Conservation (phyloP, 2,888 invertebrate species). For the Coelinius sp. region DNA sequence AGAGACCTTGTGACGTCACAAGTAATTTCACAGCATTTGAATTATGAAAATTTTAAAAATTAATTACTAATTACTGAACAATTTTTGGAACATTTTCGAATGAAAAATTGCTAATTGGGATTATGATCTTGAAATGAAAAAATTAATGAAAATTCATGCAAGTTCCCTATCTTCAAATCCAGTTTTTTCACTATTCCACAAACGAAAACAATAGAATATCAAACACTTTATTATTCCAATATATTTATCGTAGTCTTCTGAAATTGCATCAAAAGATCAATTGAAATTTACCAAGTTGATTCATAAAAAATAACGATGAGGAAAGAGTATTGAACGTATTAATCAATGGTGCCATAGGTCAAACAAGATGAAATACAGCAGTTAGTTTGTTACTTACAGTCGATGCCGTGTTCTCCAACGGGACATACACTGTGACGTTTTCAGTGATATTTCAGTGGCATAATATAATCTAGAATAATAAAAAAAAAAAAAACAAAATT, state of each 20-base stretch:
- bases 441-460: neutral
- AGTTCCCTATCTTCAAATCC: too few relatives aligned
- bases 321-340: neutral
- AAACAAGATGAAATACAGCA: slow-evolving; percentile 4
- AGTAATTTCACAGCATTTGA: too few relatives aligned
- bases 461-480: neutral
- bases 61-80: too few relatives aligned
- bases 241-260: neutral
- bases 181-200: too few relatives aligned
- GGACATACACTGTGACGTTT: slow-evolving; percentile 17
- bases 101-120: too few relatives aligned
- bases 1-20: too few relatives aligned
- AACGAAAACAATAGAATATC: too few relatives aligned
- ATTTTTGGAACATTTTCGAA: too few relatives aligned
- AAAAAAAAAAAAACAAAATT: neutral
- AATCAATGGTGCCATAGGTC: slow-evolving; percentile 19
- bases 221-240: neutral
- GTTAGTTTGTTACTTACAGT: slow-evolving; percentile 53
- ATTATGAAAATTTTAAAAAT: too few relatives aligned
- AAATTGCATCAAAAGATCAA: neutral
- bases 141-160: too few relatives aligned
- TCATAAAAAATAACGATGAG: neutral
- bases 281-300: neutral
- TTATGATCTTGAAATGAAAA: too few relatives aligned
- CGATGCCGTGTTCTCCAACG: slow-evolving; percentile 59